Evolutionary conservation across 2,113 vertebrate species (phyloP), one percentile per base, ranked within the genome.

Genomic region (Chionodraco myersi): DNA sequence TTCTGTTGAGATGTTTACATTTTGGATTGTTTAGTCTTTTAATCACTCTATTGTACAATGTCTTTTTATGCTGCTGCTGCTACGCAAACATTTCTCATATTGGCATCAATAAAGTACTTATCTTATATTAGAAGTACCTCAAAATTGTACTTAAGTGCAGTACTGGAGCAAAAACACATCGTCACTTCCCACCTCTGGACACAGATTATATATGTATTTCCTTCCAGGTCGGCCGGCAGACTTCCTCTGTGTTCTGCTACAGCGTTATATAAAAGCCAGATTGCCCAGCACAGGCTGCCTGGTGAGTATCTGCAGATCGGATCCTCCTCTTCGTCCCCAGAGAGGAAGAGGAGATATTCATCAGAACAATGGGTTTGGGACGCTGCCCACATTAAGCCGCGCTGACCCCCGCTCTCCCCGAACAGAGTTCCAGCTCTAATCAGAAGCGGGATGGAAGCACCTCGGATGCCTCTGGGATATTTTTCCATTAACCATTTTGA

Each of bases 401-500:
- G 74, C 81, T 86, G 87, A 78, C 77, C 83, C 88, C 89, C 86
- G 78, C 87, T 92, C 95, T 95, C 93, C 87, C 95, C 2, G 23
- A 94, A 96, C 93, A 96, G 92, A 96, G 96, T 96, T 96, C 96
- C 95, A 94, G 95, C 94, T 96, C 97, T 98, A 99, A 98, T 98
- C 96, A 98, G 97, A 97, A 97, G 94, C 94, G 93, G 97, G 97
- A 97, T 97, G 94, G 95, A 96, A 89, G 84, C 86, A 96, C 95
- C 96, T 91, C 92, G 94, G 94, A 87, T 96, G 96, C 97, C 97
- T 97, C 96, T 97, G 96, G 97, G 97, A 97, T 97, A 97, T 98
- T 98, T 98, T 99, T 97, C 96, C 96, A 99, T 99, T 98, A 98
- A 99, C 96, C 96, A 97, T 97, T 96, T 96, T 98, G 97, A 98